A percentile compares a stretch with the other conserved stretches of the same genome.
Evolutionary conservation across 2,888 invertebrate species (phyloP).

Genomic region (Eupeodes luniger): DNA sequence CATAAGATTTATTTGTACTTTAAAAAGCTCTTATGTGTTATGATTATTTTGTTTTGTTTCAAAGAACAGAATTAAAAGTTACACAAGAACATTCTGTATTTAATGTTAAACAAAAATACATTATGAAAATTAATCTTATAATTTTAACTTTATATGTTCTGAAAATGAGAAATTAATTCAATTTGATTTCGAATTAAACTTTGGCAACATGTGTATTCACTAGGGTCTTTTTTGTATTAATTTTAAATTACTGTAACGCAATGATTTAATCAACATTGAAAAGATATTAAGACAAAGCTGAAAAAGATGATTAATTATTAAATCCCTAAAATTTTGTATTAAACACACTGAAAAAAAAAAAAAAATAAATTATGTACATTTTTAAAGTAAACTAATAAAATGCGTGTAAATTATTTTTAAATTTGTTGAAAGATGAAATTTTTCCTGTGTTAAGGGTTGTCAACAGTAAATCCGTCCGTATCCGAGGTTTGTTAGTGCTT

Average conservation of each 20-base stretch:
- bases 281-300: background rate
- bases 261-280: background rate
- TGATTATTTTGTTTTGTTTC: background rate
- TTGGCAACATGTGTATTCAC: background rate
- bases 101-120: background rate
- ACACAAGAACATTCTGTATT: background rate
- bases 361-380: no score
- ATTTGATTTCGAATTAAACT: slow-evolving; percentile 5
- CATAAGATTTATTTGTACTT: background rate
- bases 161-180: background rate
- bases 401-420: no score
- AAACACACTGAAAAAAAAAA: background rate
- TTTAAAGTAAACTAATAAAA: no score
- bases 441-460: no score
- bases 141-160: background rate
- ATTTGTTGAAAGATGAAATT: no score
- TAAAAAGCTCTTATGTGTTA: background rate
- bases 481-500: no score
- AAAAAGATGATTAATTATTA: background rate
- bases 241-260: background rate
- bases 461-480: no score
- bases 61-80: background rate
- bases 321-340: background rate
- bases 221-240: background rate
- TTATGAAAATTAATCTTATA: slow-evolving; percentile 2